Conservation (phyloP, 2,113 vertebrate species). For the Rhadina sibilatrix region DNA sequence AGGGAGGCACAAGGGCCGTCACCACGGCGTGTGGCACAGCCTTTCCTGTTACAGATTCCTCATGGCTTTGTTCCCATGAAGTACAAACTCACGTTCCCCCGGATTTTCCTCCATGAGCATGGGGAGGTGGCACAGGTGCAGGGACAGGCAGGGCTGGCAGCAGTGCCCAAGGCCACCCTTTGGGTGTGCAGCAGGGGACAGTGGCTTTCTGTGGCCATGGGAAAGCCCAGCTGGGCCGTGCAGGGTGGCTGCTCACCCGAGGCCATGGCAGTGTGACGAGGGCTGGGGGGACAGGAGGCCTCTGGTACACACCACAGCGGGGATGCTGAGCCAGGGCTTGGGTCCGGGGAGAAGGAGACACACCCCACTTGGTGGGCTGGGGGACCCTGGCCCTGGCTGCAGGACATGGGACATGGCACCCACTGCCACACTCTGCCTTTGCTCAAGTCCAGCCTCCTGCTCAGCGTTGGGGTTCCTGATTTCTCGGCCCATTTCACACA, state of each 20-base stretch:
- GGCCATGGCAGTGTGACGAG: rapidly evolving
- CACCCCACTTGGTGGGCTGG: rapidly evolving
- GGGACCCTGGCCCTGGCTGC: not conserved
- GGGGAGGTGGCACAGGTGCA: not conserved
- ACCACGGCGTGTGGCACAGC: rapidly evolving
- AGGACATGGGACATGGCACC: rapidly evolving
- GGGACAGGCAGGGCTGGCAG: not conserved
- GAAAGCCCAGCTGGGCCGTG: not conserved
- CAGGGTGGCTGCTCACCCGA: not conserved
- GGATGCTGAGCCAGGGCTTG: not conserved
- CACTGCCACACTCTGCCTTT: rapidly evolving
- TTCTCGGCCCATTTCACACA: not conserved
- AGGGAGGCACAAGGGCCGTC: rapidly evolving
- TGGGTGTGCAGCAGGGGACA: not conserved
- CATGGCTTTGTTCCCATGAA: not conserved
- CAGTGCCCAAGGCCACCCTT: not conserved
- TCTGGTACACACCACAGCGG: rapidly evolving
- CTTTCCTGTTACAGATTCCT: too few species aligned
- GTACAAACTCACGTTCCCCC: not conserved
- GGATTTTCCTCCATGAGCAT: rapidly evolving
- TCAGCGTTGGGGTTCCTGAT: rapidly evolving
- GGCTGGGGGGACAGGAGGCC: too few species aligned
- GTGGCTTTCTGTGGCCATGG: not conserved
- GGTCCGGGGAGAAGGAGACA: not conserved
- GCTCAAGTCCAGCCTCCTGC: not conserved